A percentile compares a stretch with the other conserved stretches of the same genome.
These are phyloP conservation scores for Stegodyphus dumicola DNA, from an alignment of 1,140 invertebrate genomes.

Conservation along the genomic window DNA sequence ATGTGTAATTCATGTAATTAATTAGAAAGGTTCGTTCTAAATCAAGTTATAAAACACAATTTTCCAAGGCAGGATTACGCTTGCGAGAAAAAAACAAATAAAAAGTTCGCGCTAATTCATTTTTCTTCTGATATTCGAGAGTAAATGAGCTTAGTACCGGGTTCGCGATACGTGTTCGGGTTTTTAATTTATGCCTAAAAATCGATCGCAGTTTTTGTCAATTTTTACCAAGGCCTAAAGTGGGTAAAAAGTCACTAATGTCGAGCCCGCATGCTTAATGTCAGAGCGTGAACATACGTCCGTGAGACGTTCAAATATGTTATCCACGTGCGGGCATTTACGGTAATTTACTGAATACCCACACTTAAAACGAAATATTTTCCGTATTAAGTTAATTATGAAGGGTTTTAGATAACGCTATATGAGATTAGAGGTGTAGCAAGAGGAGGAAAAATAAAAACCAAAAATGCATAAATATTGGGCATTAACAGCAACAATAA, in stretches of 20 bases:
- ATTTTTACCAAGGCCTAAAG: not conserved
- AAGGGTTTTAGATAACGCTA: conserved; percentile 45
- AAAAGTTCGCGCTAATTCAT: conserved; percentile 39
- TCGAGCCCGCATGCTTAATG: conserved; percentile 37
- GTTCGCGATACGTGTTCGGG: conserved; percentile 21
- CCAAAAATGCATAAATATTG: conserved; percentile 46
- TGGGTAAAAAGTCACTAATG: conserved; percentile 39
- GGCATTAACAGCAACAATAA: not conserved
- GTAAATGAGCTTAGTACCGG: conserved; percentile 37
- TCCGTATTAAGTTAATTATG: conserved; percentile 58
- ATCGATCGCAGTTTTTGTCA: conserved; percentile 45
- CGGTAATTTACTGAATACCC: conserved; percentile 30
- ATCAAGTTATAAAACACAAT: conserved; percentile 61
- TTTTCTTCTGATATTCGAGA: conserved; percentile 33
- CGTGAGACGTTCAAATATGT: conserved; percentile 31
- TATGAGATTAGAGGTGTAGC: conserved; percentile 44
- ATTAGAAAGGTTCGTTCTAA: conserved; percentile 42
- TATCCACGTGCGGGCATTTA: not conserved
- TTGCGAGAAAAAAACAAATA: not conserved
- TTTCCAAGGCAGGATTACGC: conserved; percentile 28
- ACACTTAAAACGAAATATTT: conserved; percentile 53
- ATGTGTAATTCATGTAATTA: conserved; percentile 49
- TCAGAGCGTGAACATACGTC: conserved; percentile 1
- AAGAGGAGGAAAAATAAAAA: not conserved
- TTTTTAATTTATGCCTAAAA: conserved; percentile 54